These are phyloP conservation scores for Daboia siamensis DNA, from an alignment of 2,113 vertebrate genomes.

Conservation along the genomic window DNA sequence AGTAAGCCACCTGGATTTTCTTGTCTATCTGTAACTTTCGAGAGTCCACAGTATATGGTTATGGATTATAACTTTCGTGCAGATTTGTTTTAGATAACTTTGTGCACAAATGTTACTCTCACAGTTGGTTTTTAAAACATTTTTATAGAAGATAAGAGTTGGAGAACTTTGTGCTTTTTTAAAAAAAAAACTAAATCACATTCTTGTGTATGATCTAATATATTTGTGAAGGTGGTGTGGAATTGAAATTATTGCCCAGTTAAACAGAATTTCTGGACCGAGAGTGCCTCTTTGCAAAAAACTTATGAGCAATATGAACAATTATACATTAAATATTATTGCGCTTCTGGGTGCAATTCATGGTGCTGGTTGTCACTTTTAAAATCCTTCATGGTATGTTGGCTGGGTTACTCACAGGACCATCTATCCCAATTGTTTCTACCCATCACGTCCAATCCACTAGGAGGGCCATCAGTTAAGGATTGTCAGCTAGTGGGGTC, in stretches of 20 bases:
- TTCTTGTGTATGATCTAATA: background rate
- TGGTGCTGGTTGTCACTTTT: background rate
- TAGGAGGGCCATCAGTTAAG: background rate
- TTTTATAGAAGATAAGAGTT: background rate
- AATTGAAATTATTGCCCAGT: background rate
- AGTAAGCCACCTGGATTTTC: background rate
- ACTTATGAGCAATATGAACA: background rate
- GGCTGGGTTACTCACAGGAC: background rate
- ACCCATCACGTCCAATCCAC: background rate
- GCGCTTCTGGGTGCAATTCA: background rate
- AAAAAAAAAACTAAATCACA: background rate
- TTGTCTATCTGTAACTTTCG: background rate
- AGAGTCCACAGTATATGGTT: background rate
- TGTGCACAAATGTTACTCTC: background rate
- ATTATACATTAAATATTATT: background rate
- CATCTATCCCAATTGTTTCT: background rate
- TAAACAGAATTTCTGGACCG: background rate
- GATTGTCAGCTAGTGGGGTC: background rate
- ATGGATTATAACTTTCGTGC: background rate
- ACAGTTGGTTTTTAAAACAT: background rate
- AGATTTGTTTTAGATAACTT: background rate
- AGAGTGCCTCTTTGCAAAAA: background rate
- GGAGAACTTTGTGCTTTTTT: background rate
- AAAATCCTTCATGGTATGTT: background rate
- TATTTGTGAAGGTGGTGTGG: background rate